A percentile compares a stretch with the other conserved stretches of the same genome.
Evolutionary conservation across 2,113 vertebrate genomes (phyloP).

Genomic region (Lophochroa leadbeateri): DNA sequence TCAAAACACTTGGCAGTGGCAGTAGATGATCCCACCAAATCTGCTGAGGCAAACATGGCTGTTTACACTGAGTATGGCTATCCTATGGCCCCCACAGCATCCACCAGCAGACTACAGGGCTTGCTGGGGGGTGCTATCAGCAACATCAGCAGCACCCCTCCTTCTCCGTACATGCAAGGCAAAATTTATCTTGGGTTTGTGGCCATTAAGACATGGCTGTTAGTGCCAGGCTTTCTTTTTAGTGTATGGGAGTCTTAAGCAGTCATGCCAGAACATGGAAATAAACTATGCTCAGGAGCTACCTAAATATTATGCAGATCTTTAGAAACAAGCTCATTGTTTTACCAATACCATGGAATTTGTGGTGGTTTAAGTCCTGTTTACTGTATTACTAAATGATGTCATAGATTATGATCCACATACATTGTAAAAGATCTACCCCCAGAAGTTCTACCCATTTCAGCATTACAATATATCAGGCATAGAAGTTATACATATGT

Average conservation of each 20-base stretch:
- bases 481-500: neutral
- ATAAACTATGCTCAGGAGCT: neutral
- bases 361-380: neutral
- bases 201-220: neutral
- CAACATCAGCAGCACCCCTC: accelerated
- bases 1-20: neutral
- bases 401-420: neutral
- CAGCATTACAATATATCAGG: neutral
- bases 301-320: neutral
- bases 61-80: neutral
- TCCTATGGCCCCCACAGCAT: neutral
- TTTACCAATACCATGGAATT: neutral
- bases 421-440: neutral
- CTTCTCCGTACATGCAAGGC: accelerated
- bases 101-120: too few relatives aligned
- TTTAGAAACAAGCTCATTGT: neutral
- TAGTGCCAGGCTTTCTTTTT: neutral
- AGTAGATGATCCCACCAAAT: neutral
- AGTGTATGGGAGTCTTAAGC: neutral
- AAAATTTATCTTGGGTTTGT: neutral
- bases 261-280: neutral
- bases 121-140: neutral
- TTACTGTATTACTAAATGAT: neutral
- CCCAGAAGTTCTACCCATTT: neutral
- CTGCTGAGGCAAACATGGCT: neutral